A percentile compares a stretch with the other conserved stretches of the same genome.
Conservation (phyloP, 1,140 invertebrate species). For the Varroa destructor region DNA sequence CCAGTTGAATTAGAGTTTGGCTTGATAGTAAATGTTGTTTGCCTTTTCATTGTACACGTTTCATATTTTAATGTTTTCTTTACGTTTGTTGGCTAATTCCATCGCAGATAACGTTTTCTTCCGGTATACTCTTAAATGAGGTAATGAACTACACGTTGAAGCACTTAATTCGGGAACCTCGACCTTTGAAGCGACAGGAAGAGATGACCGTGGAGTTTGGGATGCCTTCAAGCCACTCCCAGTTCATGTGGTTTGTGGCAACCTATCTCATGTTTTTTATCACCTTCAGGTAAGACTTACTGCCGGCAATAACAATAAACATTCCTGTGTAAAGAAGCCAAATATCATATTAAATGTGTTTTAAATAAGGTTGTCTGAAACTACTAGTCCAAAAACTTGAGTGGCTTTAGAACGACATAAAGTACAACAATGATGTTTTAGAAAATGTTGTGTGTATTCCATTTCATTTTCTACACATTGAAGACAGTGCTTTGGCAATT, state of each 20-base stretch:
- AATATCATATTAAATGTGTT: too few species aligned
- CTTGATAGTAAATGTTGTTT: too few species aligned
- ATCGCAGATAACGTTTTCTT: conserved; percentile 68
- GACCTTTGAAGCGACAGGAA: conserved; percentile 48
- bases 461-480: too few species aligned
- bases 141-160: conserved; percentile 64
- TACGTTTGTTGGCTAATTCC: conserved; percentile 1
- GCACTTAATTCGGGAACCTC: conserved; percentile 61
- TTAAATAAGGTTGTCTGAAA: too few species aligned
- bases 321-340: too few species aligned
- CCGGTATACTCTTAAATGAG: conserved; percentile 65
- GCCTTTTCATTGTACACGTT: too few species aligned
- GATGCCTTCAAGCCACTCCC: conserved; percentile 83
- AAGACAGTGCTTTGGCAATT: too few species aligned
- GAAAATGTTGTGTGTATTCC: too few species aligned
- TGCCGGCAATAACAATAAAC: conserved; percentile 32
- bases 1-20: too few species aligned
- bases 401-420: too few species aligned
- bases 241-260: conserved; percentile 84
- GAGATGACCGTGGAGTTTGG: conserved; percentile 68
- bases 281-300: conserved; percentile 55
- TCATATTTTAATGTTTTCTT: neutral
- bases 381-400: neutral
- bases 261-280: conserved; percentile 72
- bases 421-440: too few species aligned